These are phyloP conservation scores for Hyperoplus immaculatus DNA, from an alignment of 2,797 vertebrate genomes.

Conservation along the genomic window DNA sequence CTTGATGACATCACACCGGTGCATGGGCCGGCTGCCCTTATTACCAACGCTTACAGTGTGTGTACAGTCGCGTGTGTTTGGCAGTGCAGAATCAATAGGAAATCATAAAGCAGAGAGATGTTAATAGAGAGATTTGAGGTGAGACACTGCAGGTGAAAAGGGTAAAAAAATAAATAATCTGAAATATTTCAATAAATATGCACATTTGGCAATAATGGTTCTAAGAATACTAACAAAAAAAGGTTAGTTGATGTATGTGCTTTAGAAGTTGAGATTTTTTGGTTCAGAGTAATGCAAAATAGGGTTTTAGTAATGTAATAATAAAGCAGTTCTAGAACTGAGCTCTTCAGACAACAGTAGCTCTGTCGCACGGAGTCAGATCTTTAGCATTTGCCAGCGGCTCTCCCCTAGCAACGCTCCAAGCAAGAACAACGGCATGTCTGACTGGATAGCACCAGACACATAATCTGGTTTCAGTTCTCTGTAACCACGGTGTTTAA, in stretches of 20 bases:
- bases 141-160: not conserved
- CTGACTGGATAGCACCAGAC: slow-evolving; percentile 66
- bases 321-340: not conserved
- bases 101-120: not conserved
- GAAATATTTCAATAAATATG: too few relatives aligned
- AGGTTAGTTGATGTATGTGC: too few relatives aligned
- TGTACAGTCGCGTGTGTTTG: slow-evolving; percentile 40
- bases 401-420: slow-evolving; percentile 42
- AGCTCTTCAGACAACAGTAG: slow-evolving; percentile 23
- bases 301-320: slow-evolving; percentile 4
- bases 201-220: too few relatives aligned
- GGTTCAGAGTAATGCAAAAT: not conserved
- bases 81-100: slow-evolving; percentile 9
- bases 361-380: slow-evolving; percentile 36
- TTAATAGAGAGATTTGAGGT: slow-evolving; percentile 17
- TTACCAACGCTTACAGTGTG: slow-evolving; percentile 24
- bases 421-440: slow-evolving; percentile 56
- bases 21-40: slow-evolving; percentile 29
- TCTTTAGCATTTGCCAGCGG: slow-evolving; percentile 39
- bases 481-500: slow-evolving; percentile 62
- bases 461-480: slow-evolving; percentile 68
- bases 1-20: slow-evolving; percentile 61
- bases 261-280: too few relatives aligned
- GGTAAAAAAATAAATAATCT: too few relatives aligned
- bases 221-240: too few relatives aligned